Base-by-base conservation (phyloP, 2,113 vertebrate species). In the Gymnobelideus leadbeateri region DNA sequence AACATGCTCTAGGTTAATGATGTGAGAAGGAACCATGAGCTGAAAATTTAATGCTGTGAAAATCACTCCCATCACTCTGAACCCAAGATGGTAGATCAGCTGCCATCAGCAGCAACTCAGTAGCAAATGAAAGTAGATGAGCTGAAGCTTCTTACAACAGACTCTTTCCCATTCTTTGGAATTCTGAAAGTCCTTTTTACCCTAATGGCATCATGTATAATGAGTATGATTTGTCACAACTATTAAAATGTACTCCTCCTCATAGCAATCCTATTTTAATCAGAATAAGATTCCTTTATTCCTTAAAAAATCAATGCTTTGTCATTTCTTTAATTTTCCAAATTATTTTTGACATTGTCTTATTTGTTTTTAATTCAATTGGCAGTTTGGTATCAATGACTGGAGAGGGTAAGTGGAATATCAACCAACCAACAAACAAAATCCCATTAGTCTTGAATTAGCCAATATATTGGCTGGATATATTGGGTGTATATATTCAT, bases 391-490 rank as follows among this genome's bases (percentile, higher is more conserved):
- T 51, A 94, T 57, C 92, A 91, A 96, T 55, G 16, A 43, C n/a
- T 77, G 16, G 61, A 68, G 61, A 68, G 14, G n/a, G 19, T 23
- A 84, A 77, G 61, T 16, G 14, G 37, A 77, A 5, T 77, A 23
- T 4, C 19, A 84, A 43, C 95, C 46, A 96, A 55, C 31, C 16
- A 77, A 21, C 95, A 43, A 96, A 53, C 37, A 53, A 54, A 47
- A 91, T 28, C 10, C 55, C 12, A 68, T 96, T 93, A 12, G 43
- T 91, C 94, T 55, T 95, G 84, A 95, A 54, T 95, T 77, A 28
- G 25, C 93, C 92, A 91, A 24, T 4, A 55, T 0, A 51, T 55
- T 4, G 47, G 47, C 47, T 49, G 47, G 47, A 49, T 49, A 49
- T 49, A 49, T 61, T 92, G 19, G 84, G 52, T 52, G 6, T 68